Conservation (phyloP, 2,113 vertebrate species). For the Oenanthe melanoleuca region DNA sequence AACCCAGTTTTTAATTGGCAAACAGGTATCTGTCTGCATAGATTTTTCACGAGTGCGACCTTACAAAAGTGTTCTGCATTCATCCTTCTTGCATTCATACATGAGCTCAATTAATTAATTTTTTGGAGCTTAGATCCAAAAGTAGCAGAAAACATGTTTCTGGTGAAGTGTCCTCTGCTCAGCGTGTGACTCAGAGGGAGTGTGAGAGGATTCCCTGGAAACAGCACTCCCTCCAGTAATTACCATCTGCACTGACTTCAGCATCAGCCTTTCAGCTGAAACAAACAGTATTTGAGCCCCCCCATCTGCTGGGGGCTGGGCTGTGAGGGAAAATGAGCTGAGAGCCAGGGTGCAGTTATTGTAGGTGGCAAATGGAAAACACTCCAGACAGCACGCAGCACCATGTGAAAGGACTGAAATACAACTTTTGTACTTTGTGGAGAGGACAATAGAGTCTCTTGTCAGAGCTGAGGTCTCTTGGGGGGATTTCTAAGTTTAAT, state of each 20-base stretch:
- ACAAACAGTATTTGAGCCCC: not conserved
- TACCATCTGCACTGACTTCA: not conserved
- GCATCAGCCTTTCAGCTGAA: not conserved
- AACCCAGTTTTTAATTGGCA: not conserved
- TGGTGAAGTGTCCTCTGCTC: not conserved
- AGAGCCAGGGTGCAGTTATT: fast-evolving
- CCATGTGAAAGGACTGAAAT: not conserved
- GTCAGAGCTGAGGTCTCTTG: not conserved
- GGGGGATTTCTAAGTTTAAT: not conserved
- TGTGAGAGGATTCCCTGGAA: conserved; percentile 44
- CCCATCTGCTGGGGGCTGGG: fast-evolving
- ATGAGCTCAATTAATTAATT: not conserved
- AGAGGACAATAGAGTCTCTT: not conserved
- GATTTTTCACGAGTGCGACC: not conserved
- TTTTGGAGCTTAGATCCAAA: not conserved
- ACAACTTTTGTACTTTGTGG: not conserved
- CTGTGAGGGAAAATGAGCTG: too few relatives aligned
- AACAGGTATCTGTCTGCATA: not conserved
- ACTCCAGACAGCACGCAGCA: fast-evolving
- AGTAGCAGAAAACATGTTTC: not conserved
- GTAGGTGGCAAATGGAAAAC: not conserved
- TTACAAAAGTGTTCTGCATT: not conserved
- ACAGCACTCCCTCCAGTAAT: conserved; percentile 14
- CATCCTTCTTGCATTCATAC: not conserved
- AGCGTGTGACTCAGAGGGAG: not conserved